Percentiles rank a stretch among this genome's conserved stretches.
Conservation (phyloP, 2,888 invertebrate genomes). For the Melikaiella ostensackeni region DNA sequence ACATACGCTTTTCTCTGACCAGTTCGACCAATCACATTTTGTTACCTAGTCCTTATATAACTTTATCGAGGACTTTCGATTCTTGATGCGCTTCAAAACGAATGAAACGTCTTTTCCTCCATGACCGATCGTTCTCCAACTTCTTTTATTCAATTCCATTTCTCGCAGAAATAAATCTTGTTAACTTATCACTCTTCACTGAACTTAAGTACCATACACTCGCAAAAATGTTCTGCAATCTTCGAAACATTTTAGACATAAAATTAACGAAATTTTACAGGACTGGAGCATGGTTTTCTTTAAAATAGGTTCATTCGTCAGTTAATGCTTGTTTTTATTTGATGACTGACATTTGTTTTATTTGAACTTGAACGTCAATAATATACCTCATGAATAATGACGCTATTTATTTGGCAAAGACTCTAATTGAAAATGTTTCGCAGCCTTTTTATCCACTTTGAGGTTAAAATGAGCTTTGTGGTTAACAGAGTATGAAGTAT, state of each 20-base stretch:
- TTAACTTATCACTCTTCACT: conserved; percentile 13
- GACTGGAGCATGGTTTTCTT: too few relatives aligned
- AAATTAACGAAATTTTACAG: too few relatives aligned
- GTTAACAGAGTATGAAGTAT: not conserved
- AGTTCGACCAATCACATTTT: conserved; percentile 51
- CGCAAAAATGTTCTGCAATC: too few relatives aligned
- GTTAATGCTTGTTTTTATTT: too few relatives aligned
- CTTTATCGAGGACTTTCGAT: conserved; percentile 9
- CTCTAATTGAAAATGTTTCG: too few relatives aligned
- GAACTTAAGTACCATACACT: not conserved
- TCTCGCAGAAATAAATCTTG: conserved; percentile 2
- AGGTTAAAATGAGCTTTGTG: not conserved
- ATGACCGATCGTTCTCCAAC: conserved; percentile 20
- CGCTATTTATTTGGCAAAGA: too few relatives aligned
- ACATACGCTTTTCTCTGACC: conserved; percentile 58
- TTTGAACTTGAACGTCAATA: too few relatives aligned
- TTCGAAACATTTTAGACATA: too few relatives aligned
- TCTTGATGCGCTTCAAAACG: conserved; percentile 10
- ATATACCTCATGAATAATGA: too few relatives aligned
- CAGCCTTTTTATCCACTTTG: too few relatives aligned
- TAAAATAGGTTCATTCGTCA: too few relatives aligned
- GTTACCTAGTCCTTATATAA: conserved; percentile 21
- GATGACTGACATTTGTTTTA: too few relatives aligned
- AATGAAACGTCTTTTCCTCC: conserved; percentile 7
- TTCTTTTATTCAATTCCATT: conserved; percentile 23